These are phyloP conservation scores for Diplogasteroides magnus DNA, from an alignment of 1,140 invertebrate species.

Conservation along the genomic window DNA sequence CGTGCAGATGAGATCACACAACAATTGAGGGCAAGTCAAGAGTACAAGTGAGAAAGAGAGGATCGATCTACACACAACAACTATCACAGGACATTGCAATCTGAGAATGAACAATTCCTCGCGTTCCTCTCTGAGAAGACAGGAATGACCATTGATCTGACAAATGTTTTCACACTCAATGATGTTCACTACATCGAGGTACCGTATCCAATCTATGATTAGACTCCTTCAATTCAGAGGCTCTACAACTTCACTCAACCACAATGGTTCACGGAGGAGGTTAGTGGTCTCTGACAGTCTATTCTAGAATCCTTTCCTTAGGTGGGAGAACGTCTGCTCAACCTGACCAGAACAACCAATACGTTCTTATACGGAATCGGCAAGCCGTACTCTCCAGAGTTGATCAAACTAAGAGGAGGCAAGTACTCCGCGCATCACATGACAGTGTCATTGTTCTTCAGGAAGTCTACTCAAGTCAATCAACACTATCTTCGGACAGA, in stretches of 20 bases:
- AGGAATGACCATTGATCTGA: constrained; percentile 28
- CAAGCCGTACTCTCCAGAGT: constrained; percentile 42
- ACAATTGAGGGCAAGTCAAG: constrained; percentile 17
- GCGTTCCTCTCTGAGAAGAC: constrained; percentile 38
- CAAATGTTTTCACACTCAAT: constrained; percentile 31
- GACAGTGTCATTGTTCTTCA: constrained; percentile 11
- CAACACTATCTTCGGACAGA: constrained; percentile 37
- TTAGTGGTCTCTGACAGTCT: too few species aligned
- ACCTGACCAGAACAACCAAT: constrained; percentile 33
- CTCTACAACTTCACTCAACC: constrained; percentile 46
- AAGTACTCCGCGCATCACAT: neutral
- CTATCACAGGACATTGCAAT: neutral
- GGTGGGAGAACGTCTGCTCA: constrained; percentile 28
- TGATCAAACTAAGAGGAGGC: constrained; percentile 44
- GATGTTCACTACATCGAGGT: constrained; percentile 45
- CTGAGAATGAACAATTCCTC: constrained; percentile 35
- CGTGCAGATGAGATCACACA: constrained; percentile 34
- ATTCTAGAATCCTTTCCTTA: too few species aligned
- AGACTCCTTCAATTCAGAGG: constrained; percentile 20
- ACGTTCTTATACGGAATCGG: constrained; percentile 41
- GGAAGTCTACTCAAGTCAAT: constrained; percentile 34
- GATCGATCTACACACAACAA: constrained; percentile 1
- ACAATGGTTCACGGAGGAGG: constrained; percentile 41
- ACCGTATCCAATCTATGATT: neutral
- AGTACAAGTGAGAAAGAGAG: constrained; percentile 20